Percentiles rank a stretch among this genome's conserved stretches.
Evolutionary conservation across 2,888 invertebrate species (phyloP).

Genomic region (Ceratothoa steindachneri): DNA sequence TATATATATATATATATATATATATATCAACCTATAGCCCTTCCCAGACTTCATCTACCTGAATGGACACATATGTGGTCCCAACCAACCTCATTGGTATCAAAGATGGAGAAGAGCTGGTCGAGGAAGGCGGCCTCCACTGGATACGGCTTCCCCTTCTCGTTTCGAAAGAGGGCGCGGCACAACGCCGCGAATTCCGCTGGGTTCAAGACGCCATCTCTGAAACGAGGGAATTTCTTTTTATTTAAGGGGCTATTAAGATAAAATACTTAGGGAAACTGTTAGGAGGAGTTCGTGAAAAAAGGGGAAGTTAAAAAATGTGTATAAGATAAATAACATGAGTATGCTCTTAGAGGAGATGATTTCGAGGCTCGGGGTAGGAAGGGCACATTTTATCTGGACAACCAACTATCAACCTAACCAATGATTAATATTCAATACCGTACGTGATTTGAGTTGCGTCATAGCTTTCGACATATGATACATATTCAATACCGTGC

Average conservation of each 20-base stretch:
- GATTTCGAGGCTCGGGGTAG: too few relatives aligned
- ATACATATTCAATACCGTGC: too few relatives aligned
- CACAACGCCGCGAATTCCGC: constrained; percentile 71
- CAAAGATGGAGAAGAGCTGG: constrained; percentile 77
- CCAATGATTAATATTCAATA: too few relatives aligned
- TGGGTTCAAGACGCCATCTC: constrained; percentile 52
- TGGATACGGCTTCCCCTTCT: constrained; percentile 75
- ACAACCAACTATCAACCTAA: too few relatives aligned
- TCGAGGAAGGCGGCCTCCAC: constrained; percentile 66
- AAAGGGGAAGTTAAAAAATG: neutral
- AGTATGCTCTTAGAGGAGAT: too few relatives aligned
- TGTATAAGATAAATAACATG: neutral
- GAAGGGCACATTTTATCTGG: too few relatives aligned
- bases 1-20: constrained; percentile 21
- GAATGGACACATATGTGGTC: neutral
- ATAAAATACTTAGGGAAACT: neutral
- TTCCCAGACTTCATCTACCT: too few relatives aligned
- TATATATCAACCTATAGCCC: too few relatives aligned
- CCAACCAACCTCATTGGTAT: constrained; percentile 60
- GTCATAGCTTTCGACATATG: too few relatives aligned
- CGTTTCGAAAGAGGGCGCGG: constrained; percentile 79
- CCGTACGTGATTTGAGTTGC: too few relatives aligned
- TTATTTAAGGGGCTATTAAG: too few relatives aligned
- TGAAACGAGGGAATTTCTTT: too few relatives aligned
- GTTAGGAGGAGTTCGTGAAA: neutral